phyloP scores from a whole-genome alignment of 2,113 vertebrate species.

The Rhizomys pruinosus region DNA sequence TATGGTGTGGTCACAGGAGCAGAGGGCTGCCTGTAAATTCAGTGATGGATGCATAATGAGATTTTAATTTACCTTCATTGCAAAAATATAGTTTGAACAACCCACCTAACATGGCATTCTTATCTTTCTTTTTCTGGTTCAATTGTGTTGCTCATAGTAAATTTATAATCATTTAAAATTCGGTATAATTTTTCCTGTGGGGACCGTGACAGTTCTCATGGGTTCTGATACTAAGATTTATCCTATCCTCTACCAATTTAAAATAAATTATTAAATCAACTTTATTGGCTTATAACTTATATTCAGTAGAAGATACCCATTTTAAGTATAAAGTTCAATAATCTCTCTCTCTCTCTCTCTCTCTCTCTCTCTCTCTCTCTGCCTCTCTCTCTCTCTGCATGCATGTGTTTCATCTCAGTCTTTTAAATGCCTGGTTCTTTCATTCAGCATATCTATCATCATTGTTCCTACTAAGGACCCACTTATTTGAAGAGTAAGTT shows the following conservation, averaged over 20 bases:
- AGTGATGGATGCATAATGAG: not conserved
- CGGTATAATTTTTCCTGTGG: not conserved
- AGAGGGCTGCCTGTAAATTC: not conserved
- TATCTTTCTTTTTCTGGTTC: not conserved
- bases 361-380: too few species aligned
- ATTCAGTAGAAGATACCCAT: constrained; percentile 12
- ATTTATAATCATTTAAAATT: not conserved
- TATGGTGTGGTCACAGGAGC: not conserved
- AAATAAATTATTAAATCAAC: not conserved
- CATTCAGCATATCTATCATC: not conserved
- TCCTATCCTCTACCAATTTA: not conserved
- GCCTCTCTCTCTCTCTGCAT: too few species aligned
- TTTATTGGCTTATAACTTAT: not conserved
- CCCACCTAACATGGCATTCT: not conserved
- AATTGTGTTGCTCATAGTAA: not conserved
- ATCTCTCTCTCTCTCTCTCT: not conserved
- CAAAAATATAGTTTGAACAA: not conserved
- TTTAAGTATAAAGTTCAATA: constrained; percentile 15
- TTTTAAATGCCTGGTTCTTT: constrained; percentile 13
- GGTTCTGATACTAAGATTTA: not conserved
- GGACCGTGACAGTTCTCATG: not conserved
- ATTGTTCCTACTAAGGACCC: not conserved
- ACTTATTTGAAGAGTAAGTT: not conserved
- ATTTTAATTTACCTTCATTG: constrained; percentile 5
- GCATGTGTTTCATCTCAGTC: not conserved